A percentile compares a stretch with the other conserved stretches of the same genome.
Conservation (phyloP, 2,113 vertebrate species). For the Hyla sarda region DNA sequence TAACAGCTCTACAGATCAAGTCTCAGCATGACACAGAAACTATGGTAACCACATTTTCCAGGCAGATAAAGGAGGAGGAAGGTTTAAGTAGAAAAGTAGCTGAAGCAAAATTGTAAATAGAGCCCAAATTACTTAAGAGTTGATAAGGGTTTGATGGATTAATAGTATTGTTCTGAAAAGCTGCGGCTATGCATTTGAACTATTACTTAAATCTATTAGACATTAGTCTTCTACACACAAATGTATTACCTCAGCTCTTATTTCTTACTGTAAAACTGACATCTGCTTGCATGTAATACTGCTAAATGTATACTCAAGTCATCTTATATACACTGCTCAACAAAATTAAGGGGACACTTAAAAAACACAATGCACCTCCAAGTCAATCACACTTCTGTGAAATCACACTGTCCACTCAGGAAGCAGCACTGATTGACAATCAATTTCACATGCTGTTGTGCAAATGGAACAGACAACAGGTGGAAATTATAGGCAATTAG, state of each 20-base stretch:
- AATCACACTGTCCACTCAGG: no score
- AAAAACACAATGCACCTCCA: no score
- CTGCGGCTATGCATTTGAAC: conserved; percentile 17
- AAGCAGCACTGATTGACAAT: no score
- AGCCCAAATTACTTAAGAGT: conserved; percentile 66
- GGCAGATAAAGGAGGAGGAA: conserved; percentile 64
- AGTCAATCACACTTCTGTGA: no score
- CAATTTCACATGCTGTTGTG: no score
- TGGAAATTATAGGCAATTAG: no score
- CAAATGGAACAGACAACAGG: no score
- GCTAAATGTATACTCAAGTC: neutral
- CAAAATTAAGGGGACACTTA: no score
- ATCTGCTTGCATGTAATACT: neutral
- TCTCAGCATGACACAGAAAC: conserved; percentile 77
- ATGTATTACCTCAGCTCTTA: neutral
- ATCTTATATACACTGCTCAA: no score
- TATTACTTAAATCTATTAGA: conserved; percentile 21
- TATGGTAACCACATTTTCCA: conserved; percentile 77
- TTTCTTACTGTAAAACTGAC: neutral
- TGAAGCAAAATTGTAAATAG: conserved; percentile 69
- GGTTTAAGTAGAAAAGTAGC: conserved; percentile 69
- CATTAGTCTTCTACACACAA: neutral
- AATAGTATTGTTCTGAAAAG: conserved; percentile 49
- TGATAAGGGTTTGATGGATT: conserved; percentile 57
- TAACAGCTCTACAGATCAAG: conserved; percentile 77